Conservation (phyloP, 2,113 vertebrate genomes). For the Heterotis niloticus region DNA sequence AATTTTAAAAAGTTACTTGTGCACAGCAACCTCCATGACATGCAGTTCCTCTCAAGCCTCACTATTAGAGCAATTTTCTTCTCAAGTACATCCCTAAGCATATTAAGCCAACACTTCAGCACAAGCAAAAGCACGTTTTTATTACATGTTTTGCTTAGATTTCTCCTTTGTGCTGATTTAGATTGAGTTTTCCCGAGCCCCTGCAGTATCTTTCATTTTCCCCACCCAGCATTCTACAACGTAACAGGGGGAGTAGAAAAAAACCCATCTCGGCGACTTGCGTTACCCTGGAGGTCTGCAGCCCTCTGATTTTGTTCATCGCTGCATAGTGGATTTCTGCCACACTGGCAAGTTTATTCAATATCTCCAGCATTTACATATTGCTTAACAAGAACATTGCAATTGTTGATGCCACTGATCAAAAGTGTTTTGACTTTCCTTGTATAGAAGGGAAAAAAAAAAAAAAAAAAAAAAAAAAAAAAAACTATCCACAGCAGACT, state of each 20-base stretch:
- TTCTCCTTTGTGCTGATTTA: conserved; percentile 19
- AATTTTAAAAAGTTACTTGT: too few relatives aligned
- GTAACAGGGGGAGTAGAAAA: neutral
- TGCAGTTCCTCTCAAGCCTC: neutral
- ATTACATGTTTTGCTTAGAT: neutral
- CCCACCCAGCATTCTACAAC: neutral
- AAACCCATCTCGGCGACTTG: conserved; percentile 8
- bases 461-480: too few relatives aligned
- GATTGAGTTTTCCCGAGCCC: conserved; percentile 1
- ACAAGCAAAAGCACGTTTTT: conserved; percentile 5
- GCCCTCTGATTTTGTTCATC: conserved; percentile 26
- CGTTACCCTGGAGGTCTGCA: conserved; percentile 3
- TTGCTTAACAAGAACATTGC: conserved; percentile 31
- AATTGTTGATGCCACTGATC: conserved; percentile 26
- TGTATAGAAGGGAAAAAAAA: too few relatives aligned
- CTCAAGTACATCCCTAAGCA: neutral
- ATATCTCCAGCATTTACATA: conserved; percentile 29
- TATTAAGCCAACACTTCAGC: conserved; percentile 14
- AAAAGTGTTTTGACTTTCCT: conserved; percentile 20
- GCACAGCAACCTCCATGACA: conserved; percentile 4
- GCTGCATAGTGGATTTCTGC: conserved; percentile 27
- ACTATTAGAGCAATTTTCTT: conserved; percentile 2
- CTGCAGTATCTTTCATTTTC: conserved; percentile 1
- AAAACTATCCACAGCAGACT: too few relatives aligned
- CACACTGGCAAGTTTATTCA: conserved; percentile 33